A percentile compares a stretch with the other conserved stretches of the same genome.
These are phyloP conservation scores for Bufotes viridis DNA, from an alignment of 2,797 vertebrate genomes.

Conservation along the genomic window DNA sequence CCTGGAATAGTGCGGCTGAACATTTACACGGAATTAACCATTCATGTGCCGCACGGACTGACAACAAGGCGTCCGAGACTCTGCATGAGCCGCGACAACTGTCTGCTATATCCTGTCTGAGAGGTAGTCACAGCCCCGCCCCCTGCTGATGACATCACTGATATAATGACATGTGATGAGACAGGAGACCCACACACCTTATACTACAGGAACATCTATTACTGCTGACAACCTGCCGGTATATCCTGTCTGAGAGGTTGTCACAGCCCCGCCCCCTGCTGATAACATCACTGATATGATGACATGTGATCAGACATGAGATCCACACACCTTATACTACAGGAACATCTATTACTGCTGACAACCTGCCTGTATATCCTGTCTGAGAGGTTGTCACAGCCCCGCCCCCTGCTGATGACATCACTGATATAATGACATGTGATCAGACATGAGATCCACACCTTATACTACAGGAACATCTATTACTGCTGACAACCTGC, in stretches of 20 bases:
- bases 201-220: not conserved
- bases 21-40: slow-evolving; percentile 10
- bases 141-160: not conserved
- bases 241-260: not conserved
- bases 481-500: no score
- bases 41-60: not conserved
- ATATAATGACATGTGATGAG: not conserved
- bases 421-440: no score
- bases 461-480: no score
- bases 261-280: not conserved
- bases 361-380: not conserved
- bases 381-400: not conserved
- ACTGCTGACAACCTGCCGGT: not conserved
- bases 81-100: no score
- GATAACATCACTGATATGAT: not conserved
- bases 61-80: not conserved
- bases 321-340: no score
- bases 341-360: not conserved
- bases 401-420: no score
- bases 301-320: no score
- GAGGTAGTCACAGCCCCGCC: not conserved
- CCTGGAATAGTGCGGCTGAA: not conserved
- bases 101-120: not conserved
- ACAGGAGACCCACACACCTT: no score
- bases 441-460: no score